Conservation (phyloP, 1,140 invertebrate genomes). For the Holotrichia oblita region DNA sequence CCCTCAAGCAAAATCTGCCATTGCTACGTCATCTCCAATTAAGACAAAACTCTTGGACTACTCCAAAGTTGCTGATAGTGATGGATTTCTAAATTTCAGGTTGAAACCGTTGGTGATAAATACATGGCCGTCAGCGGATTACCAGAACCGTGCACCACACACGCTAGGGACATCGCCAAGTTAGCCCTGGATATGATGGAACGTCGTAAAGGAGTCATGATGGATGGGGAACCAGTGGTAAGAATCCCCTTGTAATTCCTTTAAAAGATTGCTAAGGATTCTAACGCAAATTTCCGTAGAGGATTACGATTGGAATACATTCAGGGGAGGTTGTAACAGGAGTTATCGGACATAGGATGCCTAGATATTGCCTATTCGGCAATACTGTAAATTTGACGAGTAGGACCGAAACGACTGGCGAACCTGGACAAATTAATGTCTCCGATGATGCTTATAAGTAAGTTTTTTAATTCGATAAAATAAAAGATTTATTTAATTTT, state of each 20-base stretch:
- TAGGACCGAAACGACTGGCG: conserved; percentile 93
- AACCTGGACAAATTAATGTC: conserved; percentile 91
- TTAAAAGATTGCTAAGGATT: not conserved
- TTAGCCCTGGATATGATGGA: conserved; percentile 97
- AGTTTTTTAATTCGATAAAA: not conserved
- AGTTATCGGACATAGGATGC: conserved; percentile 96
- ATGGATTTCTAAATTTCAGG: no score
- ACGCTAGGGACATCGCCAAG: conserved; percentile 92
- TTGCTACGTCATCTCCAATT: no score
- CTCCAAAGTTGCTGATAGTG: no score
- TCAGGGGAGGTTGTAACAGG: conserved; percentile 96
- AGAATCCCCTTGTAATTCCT: conserved; percentile 52
- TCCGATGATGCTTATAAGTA: conserved; percentile 94
- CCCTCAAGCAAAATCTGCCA: no score
- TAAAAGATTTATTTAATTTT: no score
- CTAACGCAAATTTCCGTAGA: conserved; percentile 64
- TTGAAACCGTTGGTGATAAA: conserved; percentile 99
- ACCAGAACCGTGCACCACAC: conserved; percentile 89
- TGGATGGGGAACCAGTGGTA: conserved; percentile 88
- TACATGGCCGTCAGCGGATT: conserved; percentile 99
- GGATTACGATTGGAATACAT: conserved; percentile 96
- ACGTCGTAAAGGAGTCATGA: conserved; percentile 83
- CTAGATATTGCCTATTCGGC: conserved; percentile 96
- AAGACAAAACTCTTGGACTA: no score
- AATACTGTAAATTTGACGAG: conserved; percentile 97